Evolutionary conservation across 2,888 invertebrate species (phyloP).

Genomic region (Laspeyria flexula): DNA sequence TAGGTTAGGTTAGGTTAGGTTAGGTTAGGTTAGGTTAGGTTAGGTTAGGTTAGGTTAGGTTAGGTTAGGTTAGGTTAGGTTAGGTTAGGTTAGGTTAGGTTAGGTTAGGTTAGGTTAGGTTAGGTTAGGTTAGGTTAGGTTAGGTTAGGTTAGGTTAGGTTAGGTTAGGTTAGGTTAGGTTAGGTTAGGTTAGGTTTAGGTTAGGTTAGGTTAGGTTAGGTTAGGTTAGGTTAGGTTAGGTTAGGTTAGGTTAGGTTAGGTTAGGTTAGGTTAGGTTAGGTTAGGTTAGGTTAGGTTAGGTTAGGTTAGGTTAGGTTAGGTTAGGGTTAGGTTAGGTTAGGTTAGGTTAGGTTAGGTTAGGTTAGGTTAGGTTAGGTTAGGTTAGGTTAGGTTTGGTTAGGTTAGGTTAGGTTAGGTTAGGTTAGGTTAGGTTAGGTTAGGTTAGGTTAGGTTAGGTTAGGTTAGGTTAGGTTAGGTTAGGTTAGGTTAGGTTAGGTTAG

Average conservation of each 20-base stretch:
- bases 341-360: constrained; percentile 26
- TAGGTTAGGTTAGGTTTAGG: too few species aligned
- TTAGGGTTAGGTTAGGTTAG: constrained; percentile 23
- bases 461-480: constrained; percentile 12
- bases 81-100: too few species aligned
- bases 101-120: constrained; percentile 2
- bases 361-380: constrained; percentile 13
- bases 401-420: constrained; percentile 16
- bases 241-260: constrained; percentile 29
- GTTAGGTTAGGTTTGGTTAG: constrained; percentile 12
- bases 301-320: constrained; percentile 33
- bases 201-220: constrained; percentile 28
- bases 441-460: constrained; percentile 33
- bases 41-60: constrained; percentile 30
- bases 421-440: constrained; percentile 29
- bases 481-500: constrained; percentile 2
- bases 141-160: too few species aligned
- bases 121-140: too few species aligned
- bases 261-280: constrained; percentile 33
- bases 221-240: constrained; percentile 28
- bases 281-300: constrained; percentile 31
- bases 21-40: constrained; percentile 29
- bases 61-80: too few species aligned
- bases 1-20: constrained; percentile 28
- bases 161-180: too few species aligned